Base-by-base conservation (phyloP, 1,140 invertebrate species). In the Drosophila yakuba region DNA sequence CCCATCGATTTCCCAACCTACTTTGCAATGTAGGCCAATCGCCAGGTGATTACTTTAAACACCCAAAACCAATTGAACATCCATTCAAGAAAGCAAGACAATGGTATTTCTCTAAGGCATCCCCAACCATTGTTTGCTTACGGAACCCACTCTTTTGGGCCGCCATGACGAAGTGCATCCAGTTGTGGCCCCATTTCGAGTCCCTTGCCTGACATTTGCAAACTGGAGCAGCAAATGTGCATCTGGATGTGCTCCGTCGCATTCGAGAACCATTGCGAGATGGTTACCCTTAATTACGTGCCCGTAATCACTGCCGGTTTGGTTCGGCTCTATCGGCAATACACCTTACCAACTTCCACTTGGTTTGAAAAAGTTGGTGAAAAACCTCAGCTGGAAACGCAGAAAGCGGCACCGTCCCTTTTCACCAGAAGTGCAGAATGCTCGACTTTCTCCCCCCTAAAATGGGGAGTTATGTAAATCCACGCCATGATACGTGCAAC, bases 371-470 rank as follows among this genome's bases (percentile, higher is more conserved):
- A n/a, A n/a, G 6, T 20, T 11, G 3, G 17, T 17, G 15, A 11
- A 35, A 17, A 51, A 35, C 48, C 10, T 35, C n/a, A 44, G 62
- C 45, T 64, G 59, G 57, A 85, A 85, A 77, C 61, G 75, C 72
- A 88, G 83, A 88, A 88, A 88, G 84, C 83, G 83, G 76, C 79
- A 88, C 71, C 54, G 48, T 58, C 15, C 43, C 47, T 66, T 48
- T 62, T 58, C 60, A 69, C 5, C 71, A 88, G 75, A 76, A 88
- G 52, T 55, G 79, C 48, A 83, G 80, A 82, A 82, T 61, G 62
- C 17, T 64, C 64, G 67, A 76, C 83, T 86, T 86, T 86, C 83
- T 83, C 83, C 44, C 50, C 57, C 50, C 44, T 2, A n/a, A 61
- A 41, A 52, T 38, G 17, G 39, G 38, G 32, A 61, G 69, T 88